Evolutionary conservation across 2,888 invertebrate species (phyloP), one percentile per base, ranked within the genome.

Genomic region (Scaptomyza flava): DNA sequence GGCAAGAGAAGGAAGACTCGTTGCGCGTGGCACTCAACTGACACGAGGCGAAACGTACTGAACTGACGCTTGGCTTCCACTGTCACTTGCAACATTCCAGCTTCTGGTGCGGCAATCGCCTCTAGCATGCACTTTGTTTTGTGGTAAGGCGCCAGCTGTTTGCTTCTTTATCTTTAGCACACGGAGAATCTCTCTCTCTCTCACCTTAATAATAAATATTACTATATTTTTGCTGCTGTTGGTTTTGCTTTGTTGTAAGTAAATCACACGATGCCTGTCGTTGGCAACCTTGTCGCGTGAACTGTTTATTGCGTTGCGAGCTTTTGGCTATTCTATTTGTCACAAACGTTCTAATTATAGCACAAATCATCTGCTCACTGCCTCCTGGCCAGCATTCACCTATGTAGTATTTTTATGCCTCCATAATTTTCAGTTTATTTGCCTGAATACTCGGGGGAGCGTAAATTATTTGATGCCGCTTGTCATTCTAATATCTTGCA

Each of bases 251-350:
- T 61, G 67, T 45, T 77, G 68, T 69, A 73, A 77, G 75, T 61
- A 78, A 76, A 77, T 78, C 66, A 68, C 27, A 58, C 57, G 63
- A 59, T 61, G 73, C 34, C 58, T 59, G 43, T 61, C 27, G 27
- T 42, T 41, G 36, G 31, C 79, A 84, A 68, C 87, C 87, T 82
- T 87, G 81, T 87, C 85, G 82, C 81, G 72, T 81, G 73, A 66
- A 70, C 70, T 68, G 65, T 73, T 81, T 87, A 85, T 87, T 87
- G 87, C 87, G 82, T 78, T 87, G 67, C 66, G 58, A 52, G 58
- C 50, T 57, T 59, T 53, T 33, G 6, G 54, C 66, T 38, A 34
- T 48, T 11, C 53, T 57, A 68, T 79, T 73, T 79, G 78, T 79
- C 79, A 74, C 67, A 17, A 17, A 51, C 54, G 5, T 33, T 33